Conservation (phyloP, 1,140 invertebrate species). For the Calosoma granatense region DNA sequence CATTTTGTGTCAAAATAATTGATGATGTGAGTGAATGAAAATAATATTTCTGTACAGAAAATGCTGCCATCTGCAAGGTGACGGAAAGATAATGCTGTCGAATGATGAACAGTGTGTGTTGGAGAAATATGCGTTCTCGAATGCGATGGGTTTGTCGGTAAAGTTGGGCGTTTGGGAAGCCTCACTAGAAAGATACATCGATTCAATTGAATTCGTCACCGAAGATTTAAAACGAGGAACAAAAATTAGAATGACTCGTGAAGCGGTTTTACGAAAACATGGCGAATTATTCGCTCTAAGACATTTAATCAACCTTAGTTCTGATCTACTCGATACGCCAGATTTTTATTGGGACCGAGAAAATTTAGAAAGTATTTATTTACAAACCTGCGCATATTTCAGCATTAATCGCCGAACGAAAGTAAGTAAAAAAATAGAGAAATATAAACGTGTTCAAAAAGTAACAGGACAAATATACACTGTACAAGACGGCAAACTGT, state of each 20-base stretch:
- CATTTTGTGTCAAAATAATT: no score
- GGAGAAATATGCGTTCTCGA: slow-evolving; percentile 76
- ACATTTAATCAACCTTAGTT: slow-evolving; percentile 85
- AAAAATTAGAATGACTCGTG: slow-evolving; percentile 53
- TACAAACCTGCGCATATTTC: slow-evolving; percentile 71
- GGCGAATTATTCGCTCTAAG: slow-evolving; percentile 83
- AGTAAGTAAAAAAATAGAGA: slow-evolving; percentile 34
- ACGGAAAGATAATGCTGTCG: slow-evolving; percentile 27
- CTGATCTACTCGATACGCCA: slow-evolving; percentile 86
- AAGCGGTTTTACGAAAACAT: slow-evolving; percentile 74
- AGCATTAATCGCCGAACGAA: slow-evolving; percentile 73
- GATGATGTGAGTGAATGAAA: no score
- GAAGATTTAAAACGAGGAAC: slow-evolving; percentile 66
- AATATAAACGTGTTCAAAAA: slow-evolving; percentile 8
- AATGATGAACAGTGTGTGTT: slow-evolving; percentile 33
- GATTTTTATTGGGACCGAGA: slow-evolving; percentile 97
- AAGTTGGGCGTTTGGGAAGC: slow-evolving; percentile 90
- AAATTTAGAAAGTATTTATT: slow-evolving; percentile 72
- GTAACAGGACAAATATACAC: no score
- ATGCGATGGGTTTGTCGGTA: slow-evolving; percentile 84
- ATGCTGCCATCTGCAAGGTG: slow-evolving; percentile 21
- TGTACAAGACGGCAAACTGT: no score
- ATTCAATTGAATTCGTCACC: slow-evolving; percentile 70
- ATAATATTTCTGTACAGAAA: no score
- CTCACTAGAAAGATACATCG: slow-evolving; percentile 68